Base-by-base conservation (phyloP, 2,113 vertebrate genomes). In the Lota lota region DNA sequence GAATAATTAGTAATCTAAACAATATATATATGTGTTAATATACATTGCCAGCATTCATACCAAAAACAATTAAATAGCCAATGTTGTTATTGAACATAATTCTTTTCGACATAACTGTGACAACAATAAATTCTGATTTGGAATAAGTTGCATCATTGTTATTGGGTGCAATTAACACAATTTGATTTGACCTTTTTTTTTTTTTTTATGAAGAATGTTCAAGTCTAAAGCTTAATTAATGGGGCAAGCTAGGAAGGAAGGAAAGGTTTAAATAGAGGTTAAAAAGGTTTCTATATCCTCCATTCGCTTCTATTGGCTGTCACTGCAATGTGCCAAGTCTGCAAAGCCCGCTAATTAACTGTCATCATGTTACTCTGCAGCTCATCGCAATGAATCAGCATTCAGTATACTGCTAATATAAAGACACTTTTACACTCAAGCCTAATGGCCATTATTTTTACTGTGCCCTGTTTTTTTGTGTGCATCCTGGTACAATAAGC, bases 331-430 rank as follows among this genome's bases (percentile, higher is more conserved):
- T 90, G 83, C 81, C 74, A 87, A 83, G 82, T 88, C 83, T 84
- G 10, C 87, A 83, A 81, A 84, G 56, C 76, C 73, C 82, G 79
- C 84, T 89, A 92, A 90, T 91, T 90, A 93, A 91, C 81, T 74
- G 76, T 71, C 62, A 56, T 63, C 64, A 56, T 59, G 56, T 76
- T 78, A 77, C 73, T 76, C 76, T 75, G 70, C 61, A 73, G 79
- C 71, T 67, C 72, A 51, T 75, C 72, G 74, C 71, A 76, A 78
- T 90, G 88, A 88, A 85, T 90, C 85, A 91, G 83, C 85, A 87
- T 69, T 75, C 77, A 85, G 72, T 66, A 63, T 78, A 85, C 82
- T 80, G 76, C 74, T 80, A 84, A 88, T 82, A 76, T 86, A 82
- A 82, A 75, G 75, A 33, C 82, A 77, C 81, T 71, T 76, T 83